phyloP scores from a whole-genome alignment of 2,797 vertebrate species.

The Glossophaga mutica region DNA sequence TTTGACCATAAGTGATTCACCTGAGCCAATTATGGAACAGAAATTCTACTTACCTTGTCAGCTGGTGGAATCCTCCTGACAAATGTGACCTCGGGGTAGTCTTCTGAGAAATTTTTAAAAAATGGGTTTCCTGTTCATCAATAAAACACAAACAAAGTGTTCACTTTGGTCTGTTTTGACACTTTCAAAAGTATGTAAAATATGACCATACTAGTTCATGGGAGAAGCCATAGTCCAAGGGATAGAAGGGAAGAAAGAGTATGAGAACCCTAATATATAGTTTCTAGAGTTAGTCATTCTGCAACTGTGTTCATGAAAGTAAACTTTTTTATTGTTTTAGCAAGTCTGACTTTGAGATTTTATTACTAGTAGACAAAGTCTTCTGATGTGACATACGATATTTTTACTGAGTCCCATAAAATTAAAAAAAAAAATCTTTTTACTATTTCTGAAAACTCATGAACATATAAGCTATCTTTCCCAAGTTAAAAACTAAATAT shows the following conservation, averaged over 20 bases:
- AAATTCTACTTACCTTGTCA: background rate
- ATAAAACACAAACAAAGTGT: background rate
- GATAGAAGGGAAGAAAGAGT: background rate
- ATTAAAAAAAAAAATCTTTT: background rate
- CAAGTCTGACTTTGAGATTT: background rate
- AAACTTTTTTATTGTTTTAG: background rate
- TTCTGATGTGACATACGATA: background rate
- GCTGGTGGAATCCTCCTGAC: background rate
- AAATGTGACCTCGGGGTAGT: background rate
- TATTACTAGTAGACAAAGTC: background rate
- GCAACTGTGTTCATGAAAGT: background rate
- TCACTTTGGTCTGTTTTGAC: background rate
- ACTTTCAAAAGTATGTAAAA: background rate
- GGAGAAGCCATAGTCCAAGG: background rate
- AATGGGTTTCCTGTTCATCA: background rate
- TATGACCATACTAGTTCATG: background rate
- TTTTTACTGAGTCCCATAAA: background rate
- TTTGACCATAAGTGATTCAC: background rate
- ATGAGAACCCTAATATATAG: background rate
- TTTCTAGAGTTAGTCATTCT: background rate
- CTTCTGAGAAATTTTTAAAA: background rate
- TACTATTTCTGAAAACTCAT: background rate
- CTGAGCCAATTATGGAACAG: background rate
- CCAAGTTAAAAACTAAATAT: background rate
- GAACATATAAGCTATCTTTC: background rate